Percentiles rank a stretch among this genome's conserved stretches.
Conservation (phyloP, 1,140 invertebrate species). For the Leptopilina clavipes region DNA sequence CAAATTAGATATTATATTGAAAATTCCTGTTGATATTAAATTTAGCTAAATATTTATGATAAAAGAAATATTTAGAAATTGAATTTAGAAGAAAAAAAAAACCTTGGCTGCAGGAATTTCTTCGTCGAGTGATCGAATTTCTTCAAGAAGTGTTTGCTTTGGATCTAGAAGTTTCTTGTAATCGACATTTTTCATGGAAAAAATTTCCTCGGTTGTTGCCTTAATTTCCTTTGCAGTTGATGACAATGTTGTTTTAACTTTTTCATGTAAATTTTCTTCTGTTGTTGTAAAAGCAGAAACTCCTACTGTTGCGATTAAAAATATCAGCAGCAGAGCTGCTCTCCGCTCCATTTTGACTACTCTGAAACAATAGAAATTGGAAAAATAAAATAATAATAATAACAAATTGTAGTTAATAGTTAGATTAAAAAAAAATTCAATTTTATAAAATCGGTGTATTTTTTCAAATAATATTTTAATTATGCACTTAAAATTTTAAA, state of each 20-base stretch:
- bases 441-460: too few species aligned
- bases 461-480: too few species aligned
- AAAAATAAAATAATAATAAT: constrained; percentile 10
- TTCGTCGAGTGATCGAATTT: constrained; percentile 62
- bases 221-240: constrained; percentile 28
- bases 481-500: too few species aligned
- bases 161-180: constrained; percentile 49
- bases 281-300: constrained; percentile 12
- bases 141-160: constrained; percentile 59
- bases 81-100: too few species aligned
- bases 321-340: constrained; percentile 63
- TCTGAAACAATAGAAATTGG: constrained; percentile 51
- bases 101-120: constrained; percentile 59
- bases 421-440: too few species aligned
- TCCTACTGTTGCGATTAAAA: constrained; percentile 45
- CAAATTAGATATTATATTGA: too few species aligned
- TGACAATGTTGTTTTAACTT: background rate
- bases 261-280: constrained; percentile 1
- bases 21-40: too few species aligned
- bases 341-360: constrained; percentile 62
- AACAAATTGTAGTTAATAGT: background rate
- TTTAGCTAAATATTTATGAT: too few species aligned
- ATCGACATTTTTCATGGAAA: constrained; percentile 20
- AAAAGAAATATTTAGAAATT: too few species aligned
- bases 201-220: constrained; percentile 22